Base-by-base conservation (phyloP, 2,888 invertebrate species). In the Cryptus viduatorius region DNA sequence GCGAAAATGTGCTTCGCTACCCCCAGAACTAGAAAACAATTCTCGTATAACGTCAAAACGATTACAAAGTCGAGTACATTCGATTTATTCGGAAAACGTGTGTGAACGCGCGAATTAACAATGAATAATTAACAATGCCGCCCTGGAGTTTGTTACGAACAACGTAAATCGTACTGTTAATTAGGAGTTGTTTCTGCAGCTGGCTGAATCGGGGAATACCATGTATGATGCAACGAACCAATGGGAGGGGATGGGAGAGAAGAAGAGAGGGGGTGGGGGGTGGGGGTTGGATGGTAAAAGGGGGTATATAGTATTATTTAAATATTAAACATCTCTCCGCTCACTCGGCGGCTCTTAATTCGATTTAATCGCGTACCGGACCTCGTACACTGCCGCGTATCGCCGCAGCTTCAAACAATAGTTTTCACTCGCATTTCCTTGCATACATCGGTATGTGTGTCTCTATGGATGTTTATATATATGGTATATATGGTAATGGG, bases 401-500 rank as follows among this genome's bases (percentile, higher is more conserved):
- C 19, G 53, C 16, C 8, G 5, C 16, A 16, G 16, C n/a, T 4
- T 4, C 16, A 7, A 50, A 37, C 37, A 37, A 37, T 37, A 37
- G 37, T 37, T 37, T 37, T 37, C 37, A 37, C 4, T 37, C 37
- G 4, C 7, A 8, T 37, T 37, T 37, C 37, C 37, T 37, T 37
- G 5, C 37, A 37, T 37, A 37, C 7, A 37, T 8, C 4, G 4
- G 8, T 37, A 37, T 8, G 8, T 37, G 37, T 37, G 8, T 2
- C 0, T 37, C 4, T 7, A 8, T 8, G 37, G 5, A 8, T 4
- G 37, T 37, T 37, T 4, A 37, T 37, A 8, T 37, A 37, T 37
- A 37, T 8, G 37, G 8, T 37, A 37, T 8, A 37, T 50, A 68
- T 68, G 68, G 24, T 50, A 68, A 68, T 68, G 46, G n/a, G 46